phyloP scores from a whole-genome alignment of 2,888 invertebrate species.

The Heteromyza rotundicornis region DNA sequence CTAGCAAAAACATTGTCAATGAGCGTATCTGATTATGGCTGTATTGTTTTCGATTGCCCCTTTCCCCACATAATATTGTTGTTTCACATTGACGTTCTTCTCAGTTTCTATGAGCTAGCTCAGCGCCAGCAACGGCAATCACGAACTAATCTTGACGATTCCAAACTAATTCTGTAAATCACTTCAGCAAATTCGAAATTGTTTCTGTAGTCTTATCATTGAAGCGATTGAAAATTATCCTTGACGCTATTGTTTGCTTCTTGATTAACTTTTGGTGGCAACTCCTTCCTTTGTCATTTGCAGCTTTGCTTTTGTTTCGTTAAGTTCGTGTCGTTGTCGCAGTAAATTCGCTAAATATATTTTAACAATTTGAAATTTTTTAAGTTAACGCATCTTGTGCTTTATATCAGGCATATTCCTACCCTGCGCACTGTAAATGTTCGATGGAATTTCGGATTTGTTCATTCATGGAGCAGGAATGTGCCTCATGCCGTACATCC shows the following conservation, averaged over 20 bases:
- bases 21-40: no score
- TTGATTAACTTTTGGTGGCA: conserved; percentile 1
- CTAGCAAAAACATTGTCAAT: neutral
- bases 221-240: conserved; percentile 50
- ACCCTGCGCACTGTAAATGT: no score
- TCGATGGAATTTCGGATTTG: no score
- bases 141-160: neutral
- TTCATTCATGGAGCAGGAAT: no score
- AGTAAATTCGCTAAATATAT: conserved; percentile 1
- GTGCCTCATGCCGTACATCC: no score
- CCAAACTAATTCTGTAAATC: neutral
- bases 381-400: no score
- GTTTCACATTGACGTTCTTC: neutral
- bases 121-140: neutral
- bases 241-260: conserved; percentile 13
- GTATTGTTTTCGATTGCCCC: no score
- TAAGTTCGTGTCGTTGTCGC: neutral
- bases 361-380: neutral
- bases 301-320: no score
- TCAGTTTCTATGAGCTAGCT: neutral
- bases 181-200: conserved; percentile 47
- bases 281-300: neutral
- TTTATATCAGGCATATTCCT: no score
- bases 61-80: no score
- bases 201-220: conserved; percentile 51